Evolutionary conservation across 2,888 invertebrate species (phyloP), one percentile per base, ranked within the genome.

Genomic region (Aspidiotus rigidus): DNA sequence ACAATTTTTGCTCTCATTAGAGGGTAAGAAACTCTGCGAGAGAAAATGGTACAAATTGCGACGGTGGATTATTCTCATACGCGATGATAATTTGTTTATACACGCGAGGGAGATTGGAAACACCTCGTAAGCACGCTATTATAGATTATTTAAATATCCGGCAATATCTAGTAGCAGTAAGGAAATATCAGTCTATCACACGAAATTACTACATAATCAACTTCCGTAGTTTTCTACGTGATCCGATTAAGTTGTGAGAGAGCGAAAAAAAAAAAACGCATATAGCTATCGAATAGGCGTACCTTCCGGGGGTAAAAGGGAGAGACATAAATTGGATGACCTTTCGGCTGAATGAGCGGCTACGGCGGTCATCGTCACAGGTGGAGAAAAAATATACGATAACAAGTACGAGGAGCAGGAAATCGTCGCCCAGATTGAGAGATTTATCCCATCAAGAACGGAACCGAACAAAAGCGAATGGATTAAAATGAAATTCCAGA

Each of bases 81-180:
- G 28, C 28, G 28, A 28, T 28, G 28, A 28, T 28, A 28, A 28
- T 28, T 28, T 28, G 28, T 28, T 28, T 28, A 28, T 28, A 28
- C 28, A 49, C 49, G 49, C 49, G 49, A 49, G 49, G 11, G 10
- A 49, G 49, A n/a, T 49, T 28, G 59, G 39, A 59, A 59, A 28
- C 39, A 59, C 28, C 39, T 28, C 17, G 59, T 59, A 59, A 39
- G 39, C 39, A 59, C 11, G 28, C 13, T 28, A 66, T 53, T 59
- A 60, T 66, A 56, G 66, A 59, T 66, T 66, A 66, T 66, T 66
- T 59, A 57, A 66, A 66, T 66, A 66, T 66, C 66, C 66, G 66
- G 66, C 28, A 66, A 44, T 49, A 66, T 66, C 59, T 66, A 57
- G 42, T 44, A 66, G 66, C 39, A 59, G 42, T 66, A 66, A 66